A percentile compares a stretch with the other conserved stretches of the same genome.
phyloP scores from a whole-genome alignment of 2,888 invertebrate genomes.

The Cryptosula pallasiana region DNA sequence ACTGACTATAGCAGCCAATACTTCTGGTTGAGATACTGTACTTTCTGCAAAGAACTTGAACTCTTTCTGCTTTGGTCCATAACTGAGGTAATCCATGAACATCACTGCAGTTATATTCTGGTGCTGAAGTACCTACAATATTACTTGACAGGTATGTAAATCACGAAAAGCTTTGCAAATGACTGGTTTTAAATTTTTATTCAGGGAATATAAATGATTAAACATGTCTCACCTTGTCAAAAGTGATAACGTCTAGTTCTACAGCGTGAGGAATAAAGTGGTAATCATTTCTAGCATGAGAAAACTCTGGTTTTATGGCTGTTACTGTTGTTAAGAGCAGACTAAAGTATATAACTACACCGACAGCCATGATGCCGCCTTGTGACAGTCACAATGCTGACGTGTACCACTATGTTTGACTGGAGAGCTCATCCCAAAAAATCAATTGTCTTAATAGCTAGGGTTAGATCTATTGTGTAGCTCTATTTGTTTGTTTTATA shows the following conservation, averaged over 20 bases:
- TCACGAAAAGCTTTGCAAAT: too few species aligned
- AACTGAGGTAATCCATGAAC: conserved; percentile 15
- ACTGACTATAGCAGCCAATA: background rate
- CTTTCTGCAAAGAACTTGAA: conserved; percentile 12
- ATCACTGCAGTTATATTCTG: conserved; percentile 3
- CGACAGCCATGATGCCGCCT: background rate
- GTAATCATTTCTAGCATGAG: background rate
- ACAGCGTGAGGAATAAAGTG: conserved; percentile 6
- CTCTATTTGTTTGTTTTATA: background rate
- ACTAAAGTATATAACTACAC: too few species aligned
- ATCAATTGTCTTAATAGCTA: background rate
- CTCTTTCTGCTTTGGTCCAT: background rate
- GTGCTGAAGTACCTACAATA: background rate
- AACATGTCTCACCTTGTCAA: conserved; percentile 18
- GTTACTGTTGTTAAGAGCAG: background rate
- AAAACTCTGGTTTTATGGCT: background rate
- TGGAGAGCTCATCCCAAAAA: too few species aligned
- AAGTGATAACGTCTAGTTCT: background rate
- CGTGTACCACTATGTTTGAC: background rate
- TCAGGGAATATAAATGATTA: too few species aligned
- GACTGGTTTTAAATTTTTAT: too few species aligned
- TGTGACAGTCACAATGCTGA: too few species aligned
- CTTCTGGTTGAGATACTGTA: background rate
- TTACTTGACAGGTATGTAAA: too few species aligned
- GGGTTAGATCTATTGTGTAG: background rate